Evolutionary conservation across 2,113 vertebrate species (phyloP).

Genomic region (Acrocephalus arundinaceus): DNA sequence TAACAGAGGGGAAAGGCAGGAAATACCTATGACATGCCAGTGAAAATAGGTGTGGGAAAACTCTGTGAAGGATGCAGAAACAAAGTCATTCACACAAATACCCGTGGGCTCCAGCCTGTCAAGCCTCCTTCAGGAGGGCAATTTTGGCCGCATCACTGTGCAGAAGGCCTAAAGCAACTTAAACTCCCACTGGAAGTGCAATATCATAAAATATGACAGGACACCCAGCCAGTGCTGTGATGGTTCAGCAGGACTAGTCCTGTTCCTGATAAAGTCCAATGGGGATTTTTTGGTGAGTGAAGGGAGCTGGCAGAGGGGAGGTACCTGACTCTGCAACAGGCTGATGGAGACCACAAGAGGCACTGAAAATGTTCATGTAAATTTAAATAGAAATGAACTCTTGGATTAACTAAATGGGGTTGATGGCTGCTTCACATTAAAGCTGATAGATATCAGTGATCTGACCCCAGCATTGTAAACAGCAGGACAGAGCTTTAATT

Average conservation of each 20-base stretch:
- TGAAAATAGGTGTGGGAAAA: not conserved
- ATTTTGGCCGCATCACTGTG: not conserved
- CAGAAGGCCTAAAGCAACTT: not conserved
- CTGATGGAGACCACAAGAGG: not conserved
- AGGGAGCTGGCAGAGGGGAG: not conserved
- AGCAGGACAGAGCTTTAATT: conserved; percentile 24
- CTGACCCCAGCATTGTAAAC: conserved; percentile 33
- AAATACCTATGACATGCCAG: not conserved
- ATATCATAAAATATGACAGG: not conserved
- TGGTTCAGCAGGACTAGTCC: not conserved
- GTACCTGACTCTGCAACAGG: not conserved
- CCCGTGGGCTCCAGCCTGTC: rapidly evolving
- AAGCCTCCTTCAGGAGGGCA: not conserved
- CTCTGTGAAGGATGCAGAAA: not conserved
- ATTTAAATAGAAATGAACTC: not conserved
- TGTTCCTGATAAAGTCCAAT: not conserved
- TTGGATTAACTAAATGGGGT: not conserved
- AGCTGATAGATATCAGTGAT: not conserved
- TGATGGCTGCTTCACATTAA: not conserved
- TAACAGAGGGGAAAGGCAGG: not conserved
- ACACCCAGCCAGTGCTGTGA: rapidly evolving
- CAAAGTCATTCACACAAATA: not conserved
- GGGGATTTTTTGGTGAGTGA: not conserved
- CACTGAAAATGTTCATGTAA: not conserved
- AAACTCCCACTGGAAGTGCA: not conserved